Percentiles rank a stretch among this genome's conserved stretches.
Conservation (phyloP, 2,113 vertebrate species). For the Glaucomys volans region DNA sequence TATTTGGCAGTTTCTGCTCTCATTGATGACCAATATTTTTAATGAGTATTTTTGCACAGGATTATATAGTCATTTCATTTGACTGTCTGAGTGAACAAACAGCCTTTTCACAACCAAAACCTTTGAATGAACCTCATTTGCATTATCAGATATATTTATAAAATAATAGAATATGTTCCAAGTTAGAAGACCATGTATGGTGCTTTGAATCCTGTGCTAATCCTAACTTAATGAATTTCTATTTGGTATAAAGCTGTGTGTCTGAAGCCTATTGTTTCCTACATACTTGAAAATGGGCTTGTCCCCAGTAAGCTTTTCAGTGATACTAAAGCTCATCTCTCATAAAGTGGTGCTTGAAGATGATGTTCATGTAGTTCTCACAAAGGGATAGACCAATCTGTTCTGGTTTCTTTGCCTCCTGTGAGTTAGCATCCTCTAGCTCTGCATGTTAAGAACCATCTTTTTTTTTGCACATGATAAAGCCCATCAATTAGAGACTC, state of each 20-base stretch:
- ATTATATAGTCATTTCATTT: neutral
- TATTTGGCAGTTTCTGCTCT: neutral
- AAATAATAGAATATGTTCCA: neutral
- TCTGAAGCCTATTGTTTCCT: neutral
- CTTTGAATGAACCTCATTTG: neutral
- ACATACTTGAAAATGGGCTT: neutral
- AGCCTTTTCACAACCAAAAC: constrained; percentile 7
- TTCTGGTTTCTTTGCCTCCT: neutral
- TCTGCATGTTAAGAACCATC: neutral
- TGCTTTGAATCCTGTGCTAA: neutral
- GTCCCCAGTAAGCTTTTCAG: neutral
- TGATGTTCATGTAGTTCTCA: neutral
- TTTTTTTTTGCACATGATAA: neutral
- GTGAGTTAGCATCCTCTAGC: neutral
- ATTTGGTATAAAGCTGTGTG: neutral
- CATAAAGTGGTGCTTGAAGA: neutral
- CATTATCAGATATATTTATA: neutral
- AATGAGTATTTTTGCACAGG: neutral
- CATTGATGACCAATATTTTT: neutral
- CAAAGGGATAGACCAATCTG: neutral
- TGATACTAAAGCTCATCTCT: neutral
- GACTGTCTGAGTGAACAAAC: neutral
- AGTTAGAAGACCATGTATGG: constrained; percentile 1
- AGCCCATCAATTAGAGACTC: neutral
- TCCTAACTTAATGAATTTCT: neutral